These are phyloP conservation scores for Heterotis niloticus DNA, from an alignment of 2,113 vertebrate genomes.

Conservation along the genomic window DNA sequence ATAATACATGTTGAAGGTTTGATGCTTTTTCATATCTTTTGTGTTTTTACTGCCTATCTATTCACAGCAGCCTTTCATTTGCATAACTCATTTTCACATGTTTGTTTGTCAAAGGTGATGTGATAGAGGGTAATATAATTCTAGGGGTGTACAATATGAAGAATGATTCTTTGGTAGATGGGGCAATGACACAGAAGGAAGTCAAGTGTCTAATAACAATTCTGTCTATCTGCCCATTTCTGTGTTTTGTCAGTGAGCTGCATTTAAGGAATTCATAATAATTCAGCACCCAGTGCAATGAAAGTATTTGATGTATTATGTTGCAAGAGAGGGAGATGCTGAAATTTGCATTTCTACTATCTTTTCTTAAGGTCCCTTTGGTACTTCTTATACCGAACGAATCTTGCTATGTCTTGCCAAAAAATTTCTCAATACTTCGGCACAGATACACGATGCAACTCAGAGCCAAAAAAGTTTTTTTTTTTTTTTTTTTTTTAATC, in stretches of 20 bases:
- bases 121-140: slow-evolving; percentile 34
- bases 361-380: background rate
- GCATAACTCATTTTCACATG: slow-evolving; percentile 45
- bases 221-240: slow-evolving; percentile 3
- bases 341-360: background rate
- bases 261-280: slow-evolving; percentile 5
- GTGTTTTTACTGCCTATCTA: slow-evolving; percentile 19
- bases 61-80: slow-evolving; percentile 36
- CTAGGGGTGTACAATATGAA: slow-evolving; percentile 28
- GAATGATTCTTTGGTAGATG: slow-evolving; percentile 35
- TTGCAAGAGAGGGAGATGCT: background rate
- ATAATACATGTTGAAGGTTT: slow-evolving; percentile 1
- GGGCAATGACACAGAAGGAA: slow-evolving; percentile 26
- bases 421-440: too few relatives aligned
- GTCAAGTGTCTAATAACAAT: slow-evolving; percentile 37
- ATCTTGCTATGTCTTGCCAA: too few relatives aligned
- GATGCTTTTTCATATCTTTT: slow-evolving; percentile 24
- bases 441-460: too few relatives aligned
- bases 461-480: too few relatives aligned
- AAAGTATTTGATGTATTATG: background rate
- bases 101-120: slow-evolving; percentile 33
- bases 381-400: background rate
- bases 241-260: slow-evolving; percentile 7
- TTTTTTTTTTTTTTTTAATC: too few relatives aligned
- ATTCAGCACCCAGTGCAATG: background rate